phyloP scores from a whole-genome alignment of 2,113 vertebrate genomes.

The Oryzias javanicus region DNA sequence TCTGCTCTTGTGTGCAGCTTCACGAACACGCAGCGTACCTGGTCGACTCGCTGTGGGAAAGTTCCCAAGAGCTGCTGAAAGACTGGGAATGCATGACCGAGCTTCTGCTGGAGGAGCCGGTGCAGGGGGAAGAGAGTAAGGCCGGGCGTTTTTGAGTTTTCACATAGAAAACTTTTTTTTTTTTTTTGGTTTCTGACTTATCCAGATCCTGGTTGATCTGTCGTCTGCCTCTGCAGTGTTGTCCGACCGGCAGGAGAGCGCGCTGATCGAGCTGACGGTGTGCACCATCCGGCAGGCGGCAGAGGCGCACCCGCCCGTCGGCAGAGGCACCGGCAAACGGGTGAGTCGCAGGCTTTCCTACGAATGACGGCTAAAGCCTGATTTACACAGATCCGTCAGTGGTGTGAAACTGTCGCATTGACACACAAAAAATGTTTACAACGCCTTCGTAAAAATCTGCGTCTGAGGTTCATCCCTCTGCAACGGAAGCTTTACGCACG shows the following conservation, averaged over 20 bases:
- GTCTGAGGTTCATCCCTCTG: no score
- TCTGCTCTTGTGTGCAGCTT: slow-evolving; percentile 74
- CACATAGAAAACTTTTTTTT: not conserved
- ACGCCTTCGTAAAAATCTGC: no score
- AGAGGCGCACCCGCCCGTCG: slow-evolving; percentile 96
- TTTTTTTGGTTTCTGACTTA: slow-evolving; percentile 9
- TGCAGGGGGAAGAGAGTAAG: slow-evolving; percentile 96
- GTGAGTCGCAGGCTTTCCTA: slow-evolving; percentile 64
- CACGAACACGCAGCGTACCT: slow-evolving; percentile 97
- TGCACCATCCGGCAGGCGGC: slow-evolving; percentile 97
- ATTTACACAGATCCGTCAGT: no score
- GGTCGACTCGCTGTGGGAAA: slow-evolving; percentile 98
- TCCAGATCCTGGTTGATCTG: not conserved
- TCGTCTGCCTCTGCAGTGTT: slow-evolving; percentile 77
- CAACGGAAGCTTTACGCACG: no score
- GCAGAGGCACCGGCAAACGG: slow-evolving; percentile 96
- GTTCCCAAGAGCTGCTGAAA: slow-evolving; percentile 97
- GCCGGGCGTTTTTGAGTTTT: not conserved
- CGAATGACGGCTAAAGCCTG: no score
- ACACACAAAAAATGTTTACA: no score
- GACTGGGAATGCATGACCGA: slow-evolving; percentile 99
- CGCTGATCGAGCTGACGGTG: slow-evolving; percentile 94
- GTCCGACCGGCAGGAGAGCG: slow-evolving; percentile 96
- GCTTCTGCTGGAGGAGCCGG: slow-evolving; percentile 93
- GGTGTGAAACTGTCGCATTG: no score